Conservation (phyloP, 2,888 invertebrate species). For the Ptychoptera contaminata region DNA sequence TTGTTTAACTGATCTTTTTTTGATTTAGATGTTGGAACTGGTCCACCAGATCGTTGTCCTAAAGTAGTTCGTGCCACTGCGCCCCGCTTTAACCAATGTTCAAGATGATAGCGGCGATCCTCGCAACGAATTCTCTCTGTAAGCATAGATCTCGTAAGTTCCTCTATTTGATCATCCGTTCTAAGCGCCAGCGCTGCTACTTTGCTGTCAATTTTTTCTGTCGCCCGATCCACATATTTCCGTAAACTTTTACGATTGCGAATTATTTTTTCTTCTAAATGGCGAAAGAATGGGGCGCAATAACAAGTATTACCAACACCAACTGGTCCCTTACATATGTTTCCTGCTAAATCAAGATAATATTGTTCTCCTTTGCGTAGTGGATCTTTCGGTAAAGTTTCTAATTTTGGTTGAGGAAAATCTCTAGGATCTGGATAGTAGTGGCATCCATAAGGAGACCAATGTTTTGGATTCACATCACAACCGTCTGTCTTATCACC, state of each 20-base stretch:
- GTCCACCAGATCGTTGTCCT: constrained; percentile 19
- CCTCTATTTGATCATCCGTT: constrained; percentile 55
- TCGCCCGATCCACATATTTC: constrained; percentile 52
- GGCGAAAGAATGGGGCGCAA: constrained; percentile 81
- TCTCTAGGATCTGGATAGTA: constrained; percentile 74
- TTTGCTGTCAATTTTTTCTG: constrained; percentile 62
- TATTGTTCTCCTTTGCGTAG: constrained; percentile 82
- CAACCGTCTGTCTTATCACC: constrained; percentile 36
- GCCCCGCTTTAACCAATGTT: constrained; percentile 52
- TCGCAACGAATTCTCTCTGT: constrained; percentile 25
- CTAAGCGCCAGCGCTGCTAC: constrained; percentile 63
- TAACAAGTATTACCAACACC: constrained; percentile 86
- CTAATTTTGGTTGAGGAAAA: constrained; percentile 71
- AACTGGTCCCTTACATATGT: constrained; percentile 89
- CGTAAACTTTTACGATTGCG: constrained; percentile 48
- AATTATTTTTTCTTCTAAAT: constrained; percentile 70
- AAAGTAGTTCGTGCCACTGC: constrained; percentile 42
- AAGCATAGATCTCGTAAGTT: constrained; percentile 37
- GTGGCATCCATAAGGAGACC: constrained; percentile 88
- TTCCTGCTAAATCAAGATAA: constrained; percentile 85
- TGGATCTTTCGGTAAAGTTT: constrained; percentile 74
- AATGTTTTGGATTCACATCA: constrained; percentile 33
- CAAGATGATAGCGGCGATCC: constrained; percentile 48
- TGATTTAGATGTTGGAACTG: constrained; percentile 27
- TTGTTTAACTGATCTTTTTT: constrained; percentile 38